Evolutionary conservation across 2,113 vertebrate genomes (phyloP), one percentile per base, ranked within the genome.

Genomic region (Acinonyx jubatus): DNA sequence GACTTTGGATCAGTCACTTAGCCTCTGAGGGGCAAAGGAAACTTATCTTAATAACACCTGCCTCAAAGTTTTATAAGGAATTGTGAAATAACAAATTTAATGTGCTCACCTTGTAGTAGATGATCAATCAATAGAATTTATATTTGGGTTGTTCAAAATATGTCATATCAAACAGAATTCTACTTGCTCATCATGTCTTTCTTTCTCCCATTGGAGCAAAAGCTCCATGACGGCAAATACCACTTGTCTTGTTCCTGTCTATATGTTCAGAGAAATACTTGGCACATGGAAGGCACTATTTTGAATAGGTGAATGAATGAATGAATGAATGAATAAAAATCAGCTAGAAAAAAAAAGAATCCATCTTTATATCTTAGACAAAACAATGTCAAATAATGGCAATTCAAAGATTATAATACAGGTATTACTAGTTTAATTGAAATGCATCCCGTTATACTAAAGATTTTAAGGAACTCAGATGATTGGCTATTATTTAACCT

Each of bases 401-500:
- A 38, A 66, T 12, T 87, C n/a, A 76, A 66, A 89, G 2, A 63
- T 11, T 73, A 25, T 3, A 36, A 18, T 19, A 15, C 16, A 14
- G 1, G 3, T 91, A 36, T 76, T 27, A 25, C 21, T 55, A 79
- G 66, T 55, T 82, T 85, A 80, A 65, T n/a, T 38, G 52, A 92
- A 96, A 74, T 68, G 3, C 7, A 48, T n/a, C 31, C 57, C 9
- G 1, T 83, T 48, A 33, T 79, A 80, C 57, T 91, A 83, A 91
- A 66, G 2, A 45, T 41, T 68, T 93, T 81, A 31, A 89, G 41
- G 10, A 84, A 95, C 31, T 57, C 21, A 87, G 21, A 91, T 25
- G 4, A 27, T 48, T 3, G 4, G 69, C 31, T 38, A 18, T 48
- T 97, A 76, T 91, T 98, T 96, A 41, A 45, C 45, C 92, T 65